Percentiles rank a stretch among this genome's conserved stretches.
These are phyloP conservation scores for Himalopsyche anomala DNA, from an alignment of 2,888 invertebrate species.

Conservation along the genomic window DNA sequence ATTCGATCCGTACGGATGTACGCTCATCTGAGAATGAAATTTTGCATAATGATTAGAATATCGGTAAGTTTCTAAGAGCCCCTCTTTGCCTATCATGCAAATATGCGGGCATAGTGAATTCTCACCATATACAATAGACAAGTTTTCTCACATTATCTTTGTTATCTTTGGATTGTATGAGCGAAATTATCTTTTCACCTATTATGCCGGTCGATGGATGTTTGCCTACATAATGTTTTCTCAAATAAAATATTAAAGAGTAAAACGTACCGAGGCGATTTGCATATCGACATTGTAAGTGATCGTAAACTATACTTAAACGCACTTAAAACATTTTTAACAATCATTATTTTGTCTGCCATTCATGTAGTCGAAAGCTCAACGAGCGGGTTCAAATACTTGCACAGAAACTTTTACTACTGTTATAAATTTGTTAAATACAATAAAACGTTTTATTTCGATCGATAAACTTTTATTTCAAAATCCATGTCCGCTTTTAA, in stretches of 20 bases:
- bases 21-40: constrained; percentile 1
- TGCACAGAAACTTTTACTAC: too few species aligned
- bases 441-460: too few species aligned
- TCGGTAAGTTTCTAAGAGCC: not conserved
- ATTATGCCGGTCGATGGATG: constrained; percentile 56
- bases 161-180: constrained; percentile 64
- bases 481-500: too few species aligned
- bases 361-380: too few species aligned
- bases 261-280: constrained; percentile 55
- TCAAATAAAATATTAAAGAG: constrained; percentile 39
- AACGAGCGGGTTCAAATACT: too few species aligned
- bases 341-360: too few species aligned
- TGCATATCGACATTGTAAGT: constrained; percentile 51
- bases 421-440: too few species aligned
- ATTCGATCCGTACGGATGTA: not conserved
- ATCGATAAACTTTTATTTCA: too few species aligned
- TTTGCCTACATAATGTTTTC: constrained; percentile 60
- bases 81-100: constrained; percentile 57
- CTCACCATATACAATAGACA: constrained; percentile 62
- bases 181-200: constrained; percentile 64
- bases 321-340: too few species aligned
- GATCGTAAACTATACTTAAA: not conserved
- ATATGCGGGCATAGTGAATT: constrained; percentile 50
- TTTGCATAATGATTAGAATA: constrained; percentile 24
- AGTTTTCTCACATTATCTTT: constrained; percentile 66